These are phyloP conservation scores for Salarias fasciatus DNA, from an alignment of 2,797 vertebrate genomes.

Conservation along the genomic window DNA sequence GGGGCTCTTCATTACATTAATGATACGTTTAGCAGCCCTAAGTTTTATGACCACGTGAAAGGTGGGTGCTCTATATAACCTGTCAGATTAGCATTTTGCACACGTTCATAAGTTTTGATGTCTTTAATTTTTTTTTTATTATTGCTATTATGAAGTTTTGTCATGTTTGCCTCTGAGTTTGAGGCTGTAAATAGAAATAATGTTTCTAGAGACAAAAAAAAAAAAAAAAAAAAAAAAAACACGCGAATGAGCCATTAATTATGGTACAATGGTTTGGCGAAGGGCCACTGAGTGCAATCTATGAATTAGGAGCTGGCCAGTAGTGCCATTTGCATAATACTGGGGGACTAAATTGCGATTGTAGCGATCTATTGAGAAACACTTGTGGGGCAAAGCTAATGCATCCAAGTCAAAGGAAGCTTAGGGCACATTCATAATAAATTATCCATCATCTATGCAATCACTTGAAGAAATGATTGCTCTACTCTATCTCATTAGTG, in stretches of 20 bases:
- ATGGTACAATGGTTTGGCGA: conserved; percentile 71
- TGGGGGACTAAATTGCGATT: conserved; percentile 71
- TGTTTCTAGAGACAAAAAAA: conserved; percentile 25
- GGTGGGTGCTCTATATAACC: too few relatives aligned
- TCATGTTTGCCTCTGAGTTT: conserved; percentile 29
- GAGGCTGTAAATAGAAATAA: conserved; percentile 59
- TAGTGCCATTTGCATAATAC: conserved; percentile 73
- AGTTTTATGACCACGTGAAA: too few relatives aligned
- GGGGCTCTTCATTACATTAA: conserved; percentile 16
- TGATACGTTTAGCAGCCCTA: too few relatives aligned
- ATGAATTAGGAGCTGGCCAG: conserved; percentile 74
- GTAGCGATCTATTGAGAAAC: conserved; percentile 70
- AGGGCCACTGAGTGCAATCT: conserved; percentile 66
- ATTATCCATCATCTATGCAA: conserved; percentile 74
- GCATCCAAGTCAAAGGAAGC: conserved; percentile 76
- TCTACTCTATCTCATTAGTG: conserved; percentile 68
- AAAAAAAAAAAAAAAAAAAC: conserved; percentile 19
- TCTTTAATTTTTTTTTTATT: conserved; percentile 26
- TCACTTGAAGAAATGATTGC: conserved; percentile 76
- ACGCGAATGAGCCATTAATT: conserved; percentile 73
- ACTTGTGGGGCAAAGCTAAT: conserved; percentile 74
- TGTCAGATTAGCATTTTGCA: too few relatives aligned
- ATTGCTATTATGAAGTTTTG: conserved; percentile 35
- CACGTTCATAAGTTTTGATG: conserved; percentile 1
- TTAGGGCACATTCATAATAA: conserved; percentile 73